These are phyloP conservation scores for Actinostola sp. DNA, from an alignment of 92 coral and sea anemone genomes.

Conservation along the genomic window DNA sequence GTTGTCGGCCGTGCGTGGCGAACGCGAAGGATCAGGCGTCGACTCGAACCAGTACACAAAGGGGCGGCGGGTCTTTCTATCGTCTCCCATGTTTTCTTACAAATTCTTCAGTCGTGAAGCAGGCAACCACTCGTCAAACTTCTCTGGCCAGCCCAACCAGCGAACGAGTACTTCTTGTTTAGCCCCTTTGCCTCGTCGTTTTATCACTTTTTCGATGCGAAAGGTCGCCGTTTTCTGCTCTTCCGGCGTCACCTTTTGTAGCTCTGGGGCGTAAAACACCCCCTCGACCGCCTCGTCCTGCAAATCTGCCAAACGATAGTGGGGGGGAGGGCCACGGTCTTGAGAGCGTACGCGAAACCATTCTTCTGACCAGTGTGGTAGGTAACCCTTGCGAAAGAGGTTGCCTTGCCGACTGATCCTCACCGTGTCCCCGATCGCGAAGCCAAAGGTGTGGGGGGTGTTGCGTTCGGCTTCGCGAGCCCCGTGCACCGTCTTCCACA, in stretches of 20 bases:
- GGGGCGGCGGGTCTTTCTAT: neutral
- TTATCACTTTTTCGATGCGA: neutral
- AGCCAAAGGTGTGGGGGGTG: neutral
- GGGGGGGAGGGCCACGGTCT: slow-evolving; percentile 1
- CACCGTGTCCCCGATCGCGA: neutral
- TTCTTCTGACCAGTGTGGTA: slow-evolving; percentile 7
- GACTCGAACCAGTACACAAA: neutral
- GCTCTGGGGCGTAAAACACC: neutral
- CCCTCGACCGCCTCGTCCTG: neutral
- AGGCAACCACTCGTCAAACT: neutral
- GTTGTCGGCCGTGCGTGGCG: neutral
- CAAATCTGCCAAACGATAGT: neutral
- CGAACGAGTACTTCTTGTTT: neutral
- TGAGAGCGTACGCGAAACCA: slow-evolving; percentile 8
- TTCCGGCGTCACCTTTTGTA: neutral
- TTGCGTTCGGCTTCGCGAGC: neutral
- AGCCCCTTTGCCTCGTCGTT: neutral
- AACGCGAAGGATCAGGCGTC: too few species aligned
- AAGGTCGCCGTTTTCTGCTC: neutral
- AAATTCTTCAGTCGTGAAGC: neutral
- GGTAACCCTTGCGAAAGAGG: neutral
- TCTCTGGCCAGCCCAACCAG: neutral
- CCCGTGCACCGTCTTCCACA: neutral
- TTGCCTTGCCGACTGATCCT: neutral
- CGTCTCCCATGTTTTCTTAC: neutral